A percentile compares a stretch with the other conserved stretches of the same genome.
phyloP scores from a whole-genome alignment of 2,888 invertebrate species.

The Dyspetes luteomarginatus region DNA sequence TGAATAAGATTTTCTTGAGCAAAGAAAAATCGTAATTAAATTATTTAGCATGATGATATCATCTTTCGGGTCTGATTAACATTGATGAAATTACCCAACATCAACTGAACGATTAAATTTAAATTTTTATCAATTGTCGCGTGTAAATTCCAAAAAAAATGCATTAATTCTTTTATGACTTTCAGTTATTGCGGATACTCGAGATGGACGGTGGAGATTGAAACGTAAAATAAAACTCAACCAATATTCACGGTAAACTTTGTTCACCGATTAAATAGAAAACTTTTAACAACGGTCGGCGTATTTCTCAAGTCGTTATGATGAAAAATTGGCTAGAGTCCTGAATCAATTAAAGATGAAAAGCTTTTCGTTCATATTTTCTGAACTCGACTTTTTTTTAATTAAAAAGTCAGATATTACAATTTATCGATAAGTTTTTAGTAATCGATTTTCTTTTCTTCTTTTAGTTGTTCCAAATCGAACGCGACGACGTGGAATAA shows the following conservation, averaged over 20 bases:
- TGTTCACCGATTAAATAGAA: background rate
- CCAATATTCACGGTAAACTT: background rate
- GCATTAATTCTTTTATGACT: background rate
- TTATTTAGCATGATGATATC: constrained; percentile 67
- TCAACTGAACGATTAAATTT: constrained; percentile 58
- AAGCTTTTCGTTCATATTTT: constrained; percentile 72
- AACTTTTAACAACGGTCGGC: background rate
- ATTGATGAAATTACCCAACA: constrained; percentile 71
- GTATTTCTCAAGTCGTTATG: constrained; percentile 64
- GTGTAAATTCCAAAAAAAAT: background rate
- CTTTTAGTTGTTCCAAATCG: constrained; percentile 34
- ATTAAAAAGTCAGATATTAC: background rate
- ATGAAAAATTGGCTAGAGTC: constrained; percentile 82
- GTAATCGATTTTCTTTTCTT: constrained; percentile 30
- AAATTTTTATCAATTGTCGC: background rate
- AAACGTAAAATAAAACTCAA: background rate
- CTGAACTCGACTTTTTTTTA: constrained; percentile 51
- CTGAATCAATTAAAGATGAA: constrained; percentile 79
- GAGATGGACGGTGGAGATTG: background rate
- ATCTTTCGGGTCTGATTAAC: constrained; percentile 75
- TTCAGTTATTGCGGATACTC: background rate
- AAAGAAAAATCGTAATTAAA: too few relatives aligned
- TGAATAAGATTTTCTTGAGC: too few relatives aligned
- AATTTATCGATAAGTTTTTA: background rate
- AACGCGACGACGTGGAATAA: background rate